Evolutionary conservation across 1,140 invertebrate species (phyloP).

Genomic region (Vanessa atalanta): DNA sequence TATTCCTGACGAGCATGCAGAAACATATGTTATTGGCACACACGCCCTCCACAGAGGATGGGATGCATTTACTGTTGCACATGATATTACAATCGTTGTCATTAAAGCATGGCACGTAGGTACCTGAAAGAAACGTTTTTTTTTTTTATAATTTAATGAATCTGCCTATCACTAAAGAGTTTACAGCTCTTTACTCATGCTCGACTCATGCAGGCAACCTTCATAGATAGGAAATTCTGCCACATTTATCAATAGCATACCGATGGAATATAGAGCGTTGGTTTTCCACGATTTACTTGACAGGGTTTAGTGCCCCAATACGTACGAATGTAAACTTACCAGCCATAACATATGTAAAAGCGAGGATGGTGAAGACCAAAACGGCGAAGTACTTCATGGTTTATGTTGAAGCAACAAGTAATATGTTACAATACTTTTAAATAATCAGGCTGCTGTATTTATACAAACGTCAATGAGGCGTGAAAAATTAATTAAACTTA

Average conservation of each 20-base stretch:
- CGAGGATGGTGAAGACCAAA: neutral
- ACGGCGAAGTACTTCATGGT: constrained; percentile 3
- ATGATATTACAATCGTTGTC: neutral
- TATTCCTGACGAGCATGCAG: neutral
- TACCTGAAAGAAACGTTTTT: too few relatives aligned
- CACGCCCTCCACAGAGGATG: neutral
- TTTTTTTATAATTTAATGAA: too few relatives aligned
- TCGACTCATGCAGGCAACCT: too few relatives aligned
- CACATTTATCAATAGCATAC: too few relatives aligned
- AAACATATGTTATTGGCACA: neutral
- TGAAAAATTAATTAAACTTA: neutral
- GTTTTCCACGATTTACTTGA: too few relatives aligned
- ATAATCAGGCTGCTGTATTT: neutral
- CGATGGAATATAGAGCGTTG: too few relatives aligned
- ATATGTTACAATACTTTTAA: neutral
- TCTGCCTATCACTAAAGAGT: too few relatives aligned
- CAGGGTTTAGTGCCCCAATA: too few relatives aligned
- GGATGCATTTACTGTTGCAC: neutral
- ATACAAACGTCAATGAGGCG: neutral
- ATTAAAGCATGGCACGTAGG: neutral
- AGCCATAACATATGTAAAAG: neutral
- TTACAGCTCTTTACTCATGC: too few relatives aligned
- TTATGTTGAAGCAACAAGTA: neutral
- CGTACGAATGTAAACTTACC: neutral
- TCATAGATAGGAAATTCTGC: too few relatives aligned